Base-by-base conservation (phyloP, 2,797 vertebrate species). In the Sebastes flavidus region DNA sequence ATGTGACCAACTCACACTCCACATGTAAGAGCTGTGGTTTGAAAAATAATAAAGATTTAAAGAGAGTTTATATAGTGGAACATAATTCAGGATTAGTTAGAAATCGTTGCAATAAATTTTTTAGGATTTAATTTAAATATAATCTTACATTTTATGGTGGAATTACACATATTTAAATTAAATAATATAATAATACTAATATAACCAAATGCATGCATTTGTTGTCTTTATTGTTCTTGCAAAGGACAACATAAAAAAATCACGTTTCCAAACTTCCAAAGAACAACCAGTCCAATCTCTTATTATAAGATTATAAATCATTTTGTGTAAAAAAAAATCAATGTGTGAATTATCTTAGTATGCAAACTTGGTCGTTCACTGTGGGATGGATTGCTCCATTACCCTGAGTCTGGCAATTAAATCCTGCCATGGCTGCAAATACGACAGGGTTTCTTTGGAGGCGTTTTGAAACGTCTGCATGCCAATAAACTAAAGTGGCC, bases 401-500 rank as follows among this genome's bases (percentile, higher is more conserved):
- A 87, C 80, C 34, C 85, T 82, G 72, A 72, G 68, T 80, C 80
- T 90, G 77, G 66, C 81, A 84, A 55, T 84, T 65, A 75, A 85
- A 74, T 72, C 13, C 14, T 78, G 88, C 86, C 78, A 86, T 84
- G 65, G 80, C 76, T 84, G 79, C 73, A 89, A 74, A 88, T 73
- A 87, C 78, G 80, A 78, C 78, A 66, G 49, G 66, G 72, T 87
- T 81, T 87, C 81, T 85, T 77, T 77, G 67, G 66, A 84, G 72
- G 55, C 49, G 76, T 87, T 90, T 82, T 32, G 60, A 88, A 83
- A 85, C 25, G 77, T 83, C 88, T 90, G 80, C 85, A 77, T 78
- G 82, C 78, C 81, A 90, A 77, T 84, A 91, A 90, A 89, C n/a
- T 75, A 68, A 90, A 92, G 86, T 88, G 81, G 88, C 83, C 87